Evolutionary conservation across 2,113 vertebrate genomes (phyloP).

Genomic region (Acanthochromis polyacanthus): DNA sequence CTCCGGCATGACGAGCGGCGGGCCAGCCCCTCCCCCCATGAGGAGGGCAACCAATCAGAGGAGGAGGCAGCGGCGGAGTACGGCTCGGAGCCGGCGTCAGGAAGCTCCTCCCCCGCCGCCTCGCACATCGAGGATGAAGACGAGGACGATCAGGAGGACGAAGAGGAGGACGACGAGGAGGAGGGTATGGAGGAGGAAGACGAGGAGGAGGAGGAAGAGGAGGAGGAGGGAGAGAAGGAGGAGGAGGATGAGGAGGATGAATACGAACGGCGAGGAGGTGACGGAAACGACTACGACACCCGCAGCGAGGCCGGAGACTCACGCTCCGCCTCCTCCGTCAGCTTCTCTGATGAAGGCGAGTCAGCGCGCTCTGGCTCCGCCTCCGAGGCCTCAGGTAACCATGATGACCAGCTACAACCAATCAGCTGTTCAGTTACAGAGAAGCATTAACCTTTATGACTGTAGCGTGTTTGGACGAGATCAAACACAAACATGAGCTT

Average conservation of each 20-base stretch:
- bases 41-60: constrained; percentile 88
- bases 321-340: constrained; percentile 91
- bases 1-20: constrained; percentile 82
- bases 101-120: constrained; percentile 91
- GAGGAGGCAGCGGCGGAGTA: constrained; percentile 81
- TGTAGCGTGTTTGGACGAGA: no score
- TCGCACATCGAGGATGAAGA: constrained; percentile 85
- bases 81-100: constrained; percentile 90
- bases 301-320: constrained; percentile 97
- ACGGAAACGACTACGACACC: constrained; percentile 93
- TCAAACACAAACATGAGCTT: not conserved
- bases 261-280: constrained; percentile 90
- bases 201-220: constrained; percentile 88
- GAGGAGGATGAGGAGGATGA: constrained; percentile 90
- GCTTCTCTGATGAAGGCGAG: constrained; percentile 94
- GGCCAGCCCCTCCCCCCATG: constrained; percentile 90
- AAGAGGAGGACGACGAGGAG: constrained; percentile 72
- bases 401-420: not conserved
- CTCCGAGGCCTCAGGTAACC: constrained; percentile 93
- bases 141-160: constrained; percentile 78
- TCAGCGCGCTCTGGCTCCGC: constrained; percentile 92
- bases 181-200: constrained; percentile 78
- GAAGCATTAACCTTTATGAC: no score
- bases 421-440: no score
- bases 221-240: constrained; percentile 85